A percentile compares a stretch with the other conserved stretches of the same genome.
phyloP scores from a whole-genome alignment of 2,797 vertebrate species.

The Cyprinodon diabolis region DNA sequence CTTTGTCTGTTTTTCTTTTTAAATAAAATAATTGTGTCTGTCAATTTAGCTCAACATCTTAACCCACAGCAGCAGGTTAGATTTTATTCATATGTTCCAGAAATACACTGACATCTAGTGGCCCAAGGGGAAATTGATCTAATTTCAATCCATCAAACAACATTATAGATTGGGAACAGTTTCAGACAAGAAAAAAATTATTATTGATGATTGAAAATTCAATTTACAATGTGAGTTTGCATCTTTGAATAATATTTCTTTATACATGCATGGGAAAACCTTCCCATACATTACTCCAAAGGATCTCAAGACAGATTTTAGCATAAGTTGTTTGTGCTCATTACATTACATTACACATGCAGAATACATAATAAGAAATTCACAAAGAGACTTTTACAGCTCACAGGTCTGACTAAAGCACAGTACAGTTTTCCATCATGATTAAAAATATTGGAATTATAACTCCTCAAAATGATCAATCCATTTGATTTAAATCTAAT shows the following conservation, averaged over 20 bases:
- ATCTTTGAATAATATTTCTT: neutral
- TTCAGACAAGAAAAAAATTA: neutral
- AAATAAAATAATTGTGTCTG: neutral
- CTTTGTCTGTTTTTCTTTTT: neutral
- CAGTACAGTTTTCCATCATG: neutral
- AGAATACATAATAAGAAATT: neutral
- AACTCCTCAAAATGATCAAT: neutral
- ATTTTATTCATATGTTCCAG: slow-evolving; percentile 1
- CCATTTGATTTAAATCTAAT: neutral
- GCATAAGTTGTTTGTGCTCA: neutral
- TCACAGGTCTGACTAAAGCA: neutral
- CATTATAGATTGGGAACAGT: neutral
- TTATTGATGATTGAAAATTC: neutral
- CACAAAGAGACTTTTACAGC: neutral
- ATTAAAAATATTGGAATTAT: neutral
- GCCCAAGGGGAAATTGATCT: slow-evolving; percentile 18
- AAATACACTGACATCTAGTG: slow-evolving; percentile 67
- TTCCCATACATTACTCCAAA: neutral
- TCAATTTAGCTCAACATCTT: neutral
- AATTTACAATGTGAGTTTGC: neutral
- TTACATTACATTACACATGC: too few species aligned
- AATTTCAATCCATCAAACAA: neutral
- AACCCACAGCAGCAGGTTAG: neutral
- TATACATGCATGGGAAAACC: neutral
- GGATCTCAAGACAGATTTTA: neutral